Percentiles rank a stretch among this genome's conserved stretches.
Evolutionary conservation across 2,113 vertebrate species (phyloP).

Genomic region (Grantiella picta): DNA sequence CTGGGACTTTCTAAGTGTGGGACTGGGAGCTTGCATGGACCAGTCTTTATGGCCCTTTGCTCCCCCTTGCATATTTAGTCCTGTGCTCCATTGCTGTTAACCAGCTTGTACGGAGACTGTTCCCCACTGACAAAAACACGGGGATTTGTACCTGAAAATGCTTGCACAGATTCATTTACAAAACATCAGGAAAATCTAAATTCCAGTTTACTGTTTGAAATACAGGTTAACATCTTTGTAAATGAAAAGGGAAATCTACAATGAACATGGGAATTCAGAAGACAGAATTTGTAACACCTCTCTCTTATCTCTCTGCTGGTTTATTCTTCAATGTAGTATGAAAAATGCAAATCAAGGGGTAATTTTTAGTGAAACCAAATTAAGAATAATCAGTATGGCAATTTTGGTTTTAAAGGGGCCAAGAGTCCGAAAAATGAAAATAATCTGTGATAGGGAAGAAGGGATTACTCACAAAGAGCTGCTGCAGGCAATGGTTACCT

Average conservation of each 20-base stretch:
- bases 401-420: background rate
- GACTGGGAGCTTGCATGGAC: background rate
- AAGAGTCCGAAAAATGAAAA: background rate
- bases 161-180: accelerated
- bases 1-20: background rate
- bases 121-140: background rate
- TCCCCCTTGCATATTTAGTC: background rate
- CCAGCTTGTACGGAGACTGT: background rate
- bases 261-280: background rate
- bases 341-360: background rate
- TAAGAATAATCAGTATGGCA: background rate
- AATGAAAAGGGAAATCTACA: background rate
- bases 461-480: background rate
- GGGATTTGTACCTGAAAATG: background rate
- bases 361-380: background rate
- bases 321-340: background rate
- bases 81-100: background rate
- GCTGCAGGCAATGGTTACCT: background rate
- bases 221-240: background rate
- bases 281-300: background rate
- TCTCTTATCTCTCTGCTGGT: background rate
- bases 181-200: background rate
- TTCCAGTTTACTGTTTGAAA: background rate
- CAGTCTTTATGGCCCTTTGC: background rate
- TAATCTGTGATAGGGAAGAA: background rate